Evolutionary conservation across 2,888 invertebrate species (phyloP).

Genomic region (Agrochola lychnidis): DNA sequence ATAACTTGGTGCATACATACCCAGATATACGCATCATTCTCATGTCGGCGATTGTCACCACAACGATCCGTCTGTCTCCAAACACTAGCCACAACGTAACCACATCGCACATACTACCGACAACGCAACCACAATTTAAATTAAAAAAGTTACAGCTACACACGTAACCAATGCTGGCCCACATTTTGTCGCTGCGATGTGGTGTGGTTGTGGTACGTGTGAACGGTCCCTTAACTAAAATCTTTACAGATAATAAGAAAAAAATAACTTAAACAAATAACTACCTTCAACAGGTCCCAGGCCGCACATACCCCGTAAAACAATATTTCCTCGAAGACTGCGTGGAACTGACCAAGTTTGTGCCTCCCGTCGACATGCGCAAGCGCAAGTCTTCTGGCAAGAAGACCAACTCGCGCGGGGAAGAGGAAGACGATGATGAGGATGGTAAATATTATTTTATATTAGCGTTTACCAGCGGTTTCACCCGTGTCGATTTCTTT

Average conservation of each 20-base stretch:
- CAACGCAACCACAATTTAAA: no score
- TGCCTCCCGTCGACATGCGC: conserved; percentile 93
- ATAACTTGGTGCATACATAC: neutral
- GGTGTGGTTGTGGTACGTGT: no score
- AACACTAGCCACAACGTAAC: no score
- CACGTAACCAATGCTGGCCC: no score
- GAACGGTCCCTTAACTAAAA: neutral
- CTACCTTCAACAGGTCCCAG: conserved; percentile 92
- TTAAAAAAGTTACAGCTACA: no score
- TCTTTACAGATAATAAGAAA: neutral
- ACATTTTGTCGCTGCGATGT: no score
- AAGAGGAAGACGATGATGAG: conserved; percentile 91
- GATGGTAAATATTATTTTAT: conserved; percentile 74
- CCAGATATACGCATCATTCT: neutral
- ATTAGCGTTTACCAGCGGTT: neutral
- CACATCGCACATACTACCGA: no score
- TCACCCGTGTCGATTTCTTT: no score
- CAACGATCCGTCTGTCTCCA: no score
- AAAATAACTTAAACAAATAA: neutral
- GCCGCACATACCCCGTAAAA: conserved; percentile 96
- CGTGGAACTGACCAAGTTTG: conserved; percentile 95
- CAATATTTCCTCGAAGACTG: conserved; percentile 98
- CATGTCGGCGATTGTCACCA: no score
- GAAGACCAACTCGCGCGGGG: conserved; percentile 82
- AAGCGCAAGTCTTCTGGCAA: conserved; percentile 92